Conservation (phyloP, 1,140 invertebrate genomes). For the Delia radicum region DNA sequence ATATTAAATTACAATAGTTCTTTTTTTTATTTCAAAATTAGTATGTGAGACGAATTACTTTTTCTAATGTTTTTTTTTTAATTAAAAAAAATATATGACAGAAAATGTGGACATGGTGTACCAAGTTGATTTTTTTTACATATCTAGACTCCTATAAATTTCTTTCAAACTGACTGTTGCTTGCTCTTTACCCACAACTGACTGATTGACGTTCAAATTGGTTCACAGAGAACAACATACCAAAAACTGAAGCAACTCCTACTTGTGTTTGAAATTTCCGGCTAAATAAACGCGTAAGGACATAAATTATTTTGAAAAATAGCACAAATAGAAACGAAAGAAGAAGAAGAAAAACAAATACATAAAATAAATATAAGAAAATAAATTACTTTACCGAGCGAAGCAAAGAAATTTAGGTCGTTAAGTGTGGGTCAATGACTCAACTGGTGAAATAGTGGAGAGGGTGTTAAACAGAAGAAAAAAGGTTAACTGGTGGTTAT, state of each 20-base stretch:
- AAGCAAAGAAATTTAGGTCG: constrained; percentile 2
- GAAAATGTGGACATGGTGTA: no score
- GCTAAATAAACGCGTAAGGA: constrained; percentile 11
- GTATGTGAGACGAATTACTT: no score
- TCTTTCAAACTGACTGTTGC: constrained; percentile 7
- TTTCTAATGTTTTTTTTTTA: no score
- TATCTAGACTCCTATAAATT: neutral
- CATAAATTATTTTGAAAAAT: constrained; percentile 12
- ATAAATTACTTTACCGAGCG: neutral
- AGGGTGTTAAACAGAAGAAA: neutral
- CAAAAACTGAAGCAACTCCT: neutral
- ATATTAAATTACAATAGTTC: no score
- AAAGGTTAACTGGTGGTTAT: neutral
- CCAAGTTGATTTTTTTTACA: no score
- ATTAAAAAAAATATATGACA: no score
- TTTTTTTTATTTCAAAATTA: no score
- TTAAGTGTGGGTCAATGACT: constrained; percentile 19
- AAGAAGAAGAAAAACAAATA: neutral
- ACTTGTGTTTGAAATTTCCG: constrained; percentile 8
- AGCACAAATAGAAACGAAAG: neutral
- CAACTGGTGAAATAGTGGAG: neutral
- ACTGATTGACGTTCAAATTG: neutral
- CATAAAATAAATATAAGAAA: neutral
- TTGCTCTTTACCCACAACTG: neutral
- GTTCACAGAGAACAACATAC: neutral